Conservation (phyloP, 2,113 vertebrate species). For the Pionites leucogaster region DNA sequence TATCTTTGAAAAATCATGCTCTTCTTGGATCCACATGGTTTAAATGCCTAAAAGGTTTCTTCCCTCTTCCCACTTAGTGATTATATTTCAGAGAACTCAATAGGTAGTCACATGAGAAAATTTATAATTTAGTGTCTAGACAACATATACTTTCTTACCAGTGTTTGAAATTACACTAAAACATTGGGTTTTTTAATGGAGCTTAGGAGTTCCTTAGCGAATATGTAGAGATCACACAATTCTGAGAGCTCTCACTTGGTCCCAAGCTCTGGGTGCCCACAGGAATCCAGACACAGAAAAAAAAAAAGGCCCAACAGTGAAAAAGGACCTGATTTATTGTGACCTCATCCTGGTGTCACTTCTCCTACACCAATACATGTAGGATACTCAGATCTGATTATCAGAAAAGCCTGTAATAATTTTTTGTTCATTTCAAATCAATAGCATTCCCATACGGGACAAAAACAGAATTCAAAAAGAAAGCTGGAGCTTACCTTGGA, state of each 20-base stretch:
- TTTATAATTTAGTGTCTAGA: not conserved
- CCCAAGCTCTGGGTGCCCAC: not conserved
- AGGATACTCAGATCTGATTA: not conserved
- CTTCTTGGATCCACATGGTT: not conserved
- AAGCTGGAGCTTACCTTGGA: not conserved
- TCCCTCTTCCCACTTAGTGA: not conserved
- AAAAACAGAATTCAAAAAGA: not conserved
- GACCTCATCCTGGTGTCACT: not conserved
- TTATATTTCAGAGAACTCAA: not conserved
- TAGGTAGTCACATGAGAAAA: not conserved
- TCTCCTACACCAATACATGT: not conserved
- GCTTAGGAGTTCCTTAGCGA: not conserved
- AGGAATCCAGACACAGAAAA: not conserved
- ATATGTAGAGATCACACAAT: not conserved
- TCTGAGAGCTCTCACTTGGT: not conserved
- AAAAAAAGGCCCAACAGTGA: not conserved
- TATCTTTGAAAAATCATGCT: not conserved
- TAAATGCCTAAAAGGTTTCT: not conserved
- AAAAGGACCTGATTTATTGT: not conserved
- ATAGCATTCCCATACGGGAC: not conserved
- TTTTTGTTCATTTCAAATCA: not conserved
- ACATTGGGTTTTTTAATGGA: not conserved
- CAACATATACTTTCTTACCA: not conserved
- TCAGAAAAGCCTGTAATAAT: accelerated
- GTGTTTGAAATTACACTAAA: not conserved